These are phyloP conservation scores for Drosophila limbata DNA, from an alignment of 2,888 invertebrate genomes.

Conservation along the genomic window DNA sequence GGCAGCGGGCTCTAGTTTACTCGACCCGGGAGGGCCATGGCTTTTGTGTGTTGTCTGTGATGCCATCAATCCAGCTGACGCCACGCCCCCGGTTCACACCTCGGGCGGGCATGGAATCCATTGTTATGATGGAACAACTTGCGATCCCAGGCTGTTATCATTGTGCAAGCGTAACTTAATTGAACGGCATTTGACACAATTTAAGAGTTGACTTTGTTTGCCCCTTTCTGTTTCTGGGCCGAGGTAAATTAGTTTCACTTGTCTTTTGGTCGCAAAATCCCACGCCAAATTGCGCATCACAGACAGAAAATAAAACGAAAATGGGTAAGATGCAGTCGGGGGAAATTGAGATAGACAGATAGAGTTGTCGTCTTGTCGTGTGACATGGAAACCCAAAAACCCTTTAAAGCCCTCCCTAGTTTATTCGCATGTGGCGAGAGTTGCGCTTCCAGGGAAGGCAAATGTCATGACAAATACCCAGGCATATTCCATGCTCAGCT, in stretches of 20 bases:
- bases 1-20: slow-evolving; percentile 22
- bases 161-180: slow-evolving; percentile 72
- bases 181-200: slow-evolving; percentile 79
- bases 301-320: background rate
- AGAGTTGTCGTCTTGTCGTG: slow-evolving; percentile 41
- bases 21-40: slow-evolving; percentile 12
- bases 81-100: slow-evolving; percentile 34
- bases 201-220: slow-evolving; percentile 67
- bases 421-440: slow-evolving; percentile 37
- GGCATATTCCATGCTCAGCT: slow-evolving; percentile 31
- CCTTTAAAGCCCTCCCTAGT: slow-evolving; percentile 43
- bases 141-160: slow-evolving; percentile 61
- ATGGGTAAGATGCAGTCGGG: slow-evolving; percentile 20
- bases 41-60: slow-evolving; percentile 39
- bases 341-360: slow-evolving; percentile 51
- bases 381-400: slow-evolving; percentile 74
- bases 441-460: slow-evolving; percentile 46
- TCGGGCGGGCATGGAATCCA: slow-evolving; percentile 12
- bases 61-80: slow-evolving; percentile 66
- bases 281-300: slow-evolving; percentile 56
- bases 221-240: slow-evolving; percentile 33
- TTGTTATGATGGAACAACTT: slow-evolving; percentile 47
- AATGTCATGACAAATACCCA: slow-evolving; percentile 64
- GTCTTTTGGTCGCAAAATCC: slow-evolving; percentile 52
- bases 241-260: slow-evolving; percentile 73